Evolutionary conservation across 1,140 invertebrate genomes (phyloP).

Genomic region (Dendrolimus kikuchii): DNA sequence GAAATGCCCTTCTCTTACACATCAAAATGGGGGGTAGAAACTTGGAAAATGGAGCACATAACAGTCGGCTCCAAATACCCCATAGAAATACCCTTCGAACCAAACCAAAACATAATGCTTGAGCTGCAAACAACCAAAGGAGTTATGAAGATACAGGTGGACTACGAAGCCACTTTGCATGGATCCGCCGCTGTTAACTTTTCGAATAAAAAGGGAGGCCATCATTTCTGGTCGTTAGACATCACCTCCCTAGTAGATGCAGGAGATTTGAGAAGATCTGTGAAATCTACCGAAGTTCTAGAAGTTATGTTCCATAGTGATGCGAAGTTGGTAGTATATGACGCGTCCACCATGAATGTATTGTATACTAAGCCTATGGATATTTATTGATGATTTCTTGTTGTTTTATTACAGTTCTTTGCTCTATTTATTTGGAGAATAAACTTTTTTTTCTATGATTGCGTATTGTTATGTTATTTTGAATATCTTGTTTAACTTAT

Average conservation of each 20-base stretch:
- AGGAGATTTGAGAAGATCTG: constrained; percentile 11
- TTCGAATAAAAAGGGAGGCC: constrained; percentile 17
- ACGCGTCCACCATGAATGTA: constrained; percentile 7
- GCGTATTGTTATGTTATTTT: too few relatives aligned
- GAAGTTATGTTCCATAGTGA: constrained; percentile 24
- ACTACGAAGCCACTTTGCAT: constrained; percentile 28
- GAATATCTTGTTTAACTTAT: too few relatives aligned
- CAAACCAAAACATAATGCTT: constrained; percentile 20
- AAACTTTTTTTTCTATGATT: too few relatives aligned
- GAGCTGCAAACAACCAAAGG: constrained; percentile 22
- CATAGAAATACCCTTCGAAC: constrained; percentile 21
- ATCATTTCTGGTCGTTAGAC: constrained; percentile 33
- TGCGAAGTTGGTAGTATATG: constrained; percentile 22
- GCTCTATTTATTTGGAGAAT: too few relatives aligned
- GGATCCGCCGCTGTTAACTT: constrained; percentile 33
- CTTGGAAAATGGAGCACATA: constrained; percentile 16
- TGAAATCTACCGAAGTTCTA: constrained; percentile 23
- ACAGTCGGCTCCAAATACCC: constrained; percentile 18
- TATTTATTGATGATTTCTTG: too few relatives aligned
- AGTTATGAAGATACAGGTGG: constrained; percentile 21
- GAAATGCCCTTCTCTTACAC: constrained; percentile 16
- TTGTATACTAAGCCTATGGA: background rate
- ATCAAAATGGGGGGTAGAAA: constrained; percentile 21
- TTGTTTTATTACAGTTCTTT: too few relatives aligned
- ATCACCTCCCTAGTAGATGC: constrained; percentile 20